Conservation (phyloP, 1,140 invertebrate genomes). For the Acromyrmex charruanus region DNA sequence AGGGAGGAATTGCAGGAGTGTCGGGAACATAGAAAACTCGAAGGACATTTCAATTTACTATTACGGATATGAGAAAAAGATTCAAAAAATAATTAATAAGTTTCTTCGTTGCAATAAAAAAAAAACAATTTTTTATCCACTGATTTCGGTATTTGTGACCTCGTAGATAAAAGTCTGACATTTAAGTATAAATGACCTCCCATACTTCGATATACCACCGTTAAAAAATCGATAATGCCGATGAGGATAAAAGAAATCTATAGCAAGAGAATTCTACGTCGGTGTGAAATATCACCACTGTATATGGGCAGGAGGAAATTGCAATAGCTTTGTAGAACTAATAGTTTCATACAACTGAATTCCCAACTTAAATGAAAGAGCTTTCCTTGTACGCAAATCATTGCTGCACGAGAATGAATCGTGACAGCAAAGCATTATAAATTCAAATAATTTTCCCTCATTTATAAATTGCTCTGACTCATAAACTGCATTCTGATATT, state of each 20-base stretch:
- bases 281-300: background rate
- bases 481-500: background rate
- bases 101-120: background rate
- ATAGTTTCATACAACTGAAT: background rate
- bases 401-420: background rate
- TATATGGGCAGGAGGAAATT: background rate
- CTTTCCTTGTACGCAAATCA: background rate
- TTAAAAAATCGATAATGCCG: slow-evolving; percentile 23
- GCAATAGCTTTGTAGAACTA: background rate
- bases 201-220: background rate
- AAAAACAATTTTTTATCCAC: background rate
- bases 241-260: background rate
- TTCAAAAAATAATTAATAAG: background rate
- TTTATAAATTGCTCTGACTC: background rate
- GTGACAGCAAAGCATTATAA: background rate
- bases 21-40: background rate
- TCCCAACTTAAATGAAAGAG: background rate
- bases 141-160: slow-evolving; percentile 16
- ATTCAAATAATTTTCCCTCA: background rate
- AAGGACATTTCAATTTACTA: background rate
- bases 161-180: background rate
- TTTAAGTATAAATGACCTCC: slow-evolving; percentile 3
- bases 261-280: background rate
- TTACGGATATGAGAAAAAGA: background rate
- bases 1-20: background rate